Percentiles rank a stretch among this genome's conserved stretches.
phyloP scores from a whole-genome alignment of 2,797 vertebrate species.

The Lacerta agilis region DNA sequence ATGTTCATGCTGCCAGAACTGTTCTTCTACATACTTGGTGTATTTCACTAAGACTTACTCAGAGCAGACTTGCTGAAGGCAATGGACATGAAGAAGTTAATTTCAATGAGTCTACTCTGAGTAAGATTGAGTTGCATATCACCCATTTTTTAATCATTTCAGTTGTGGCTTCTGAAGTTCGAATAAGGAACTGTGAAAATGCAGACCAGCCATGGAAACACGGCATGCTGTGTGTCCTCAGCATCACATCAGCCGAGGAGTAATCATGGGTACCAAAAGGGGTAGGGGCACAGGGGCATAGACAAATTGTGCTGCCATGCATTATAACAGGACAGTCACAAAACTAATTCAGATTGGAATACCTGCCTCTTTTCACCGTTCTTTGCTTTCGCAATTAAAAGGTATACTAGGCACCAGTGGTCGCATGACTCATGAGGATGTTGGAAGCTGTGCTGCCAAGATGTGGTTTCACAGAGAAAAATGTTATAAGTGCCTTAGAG shows the following conservation, averaged over 20 bases:
- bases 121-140: too few species aligned
- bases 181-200: not conserved
- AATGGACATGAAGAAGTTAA: too few species aligned
- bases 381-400: not conserved
- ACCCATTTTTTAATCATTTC: not conserved
- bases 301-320: not conserved
- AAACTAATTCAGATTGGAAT: constrained; percentile 16
- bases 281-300: too few species aligned
- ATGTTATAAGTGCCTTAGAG: constrained; percentile 1
- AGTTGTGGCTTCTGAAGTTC: not conserved
- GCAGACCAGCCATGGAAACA: not conserved
- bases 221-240: not conserved
- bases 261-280: too few species aligned
- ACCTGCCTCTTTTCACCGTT: not conserved
- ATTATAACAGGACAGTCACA: not conserved
- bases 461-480: not conserved
- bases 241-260: not conserved
- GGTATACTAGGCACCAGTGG: not conserved
- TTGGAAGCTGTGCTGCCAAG: not conserved
- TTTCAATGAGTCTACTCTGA: too few species aligned
- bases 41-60: too few species aligned
- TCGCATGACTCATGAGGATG: constrained; percentile 5
- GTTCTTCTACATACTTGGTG: not conserved
- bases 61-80: too few species aligned
- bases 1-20: not conserved